These are phyloP conservation scores for Poecilia velifera DNA, from an alignment of 2,797 vertebrate species.

Conservation along the genomic window DNA sequence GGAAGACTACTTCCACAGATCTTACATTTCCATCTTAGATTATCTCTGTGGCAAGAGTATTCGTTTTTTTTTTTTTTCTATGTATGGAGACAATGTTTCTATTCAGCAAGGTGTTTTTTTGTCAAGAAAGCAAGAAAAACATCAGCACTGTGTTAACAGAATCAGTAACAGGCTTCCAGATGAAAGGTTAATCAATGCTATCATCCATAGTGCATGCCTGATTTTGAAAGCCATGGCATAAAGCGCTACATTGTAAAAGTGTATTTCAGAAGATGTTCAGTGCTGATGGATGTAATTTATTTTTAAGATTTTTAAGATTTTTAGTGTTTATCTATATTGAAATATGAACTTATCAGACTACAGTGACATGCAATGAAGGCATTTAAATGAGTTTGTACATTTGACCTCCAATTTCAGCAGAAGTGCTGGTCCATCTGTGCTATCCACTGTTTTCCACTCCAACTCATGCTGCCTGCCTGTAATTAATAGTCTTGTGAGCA, in stretches of 20 bases:
- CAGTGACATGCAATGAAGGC: not conserved
- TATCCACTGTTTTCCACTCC: slow-evolving; percentile 46
- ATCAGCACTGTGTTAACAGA: not conserved
- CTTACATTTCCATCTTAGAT: not conserved
- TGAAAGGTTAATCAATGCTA: not conserved
- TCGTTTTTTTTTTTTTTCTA: not conserved
- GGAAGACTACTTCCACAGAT: not conserved
- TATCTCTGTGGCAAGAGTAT: not conserved
- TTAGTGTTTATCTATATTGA: not conserved
- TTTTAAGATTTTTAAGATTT: not conserved
- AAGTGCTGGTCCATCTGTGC: slow-evolving; percentile 44
- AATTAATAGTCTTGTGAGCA: slow-evolving; percentile 75
- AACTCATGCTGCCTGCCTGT: slow-evolving; percentile 36
- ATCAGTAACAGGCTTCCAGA: not conserved
- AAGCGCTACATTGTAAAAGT: not conserved
- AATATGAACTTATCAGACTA: not conserved
- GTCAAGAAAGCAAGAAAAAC: not conserved
- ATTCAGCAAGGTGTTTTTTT: not conserved
- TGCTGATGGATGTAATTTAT: not conserved
- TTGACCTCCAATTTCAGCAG: slow-evolving; percentile 34
- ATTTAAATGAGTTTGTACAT: slow-evolving; percentile 26
- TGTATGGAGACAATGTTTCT: not conserved
- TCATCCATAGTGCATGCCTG: not conserved
- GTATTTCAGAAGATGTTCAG: not conserved
- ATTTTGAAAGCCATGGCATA: not conserved